These are phyloP conservation scores for Petrocephalus sullivani DNA, from an alignment of 2,797 vertebrate genomes.

Conservation along the genomic window DNA sequence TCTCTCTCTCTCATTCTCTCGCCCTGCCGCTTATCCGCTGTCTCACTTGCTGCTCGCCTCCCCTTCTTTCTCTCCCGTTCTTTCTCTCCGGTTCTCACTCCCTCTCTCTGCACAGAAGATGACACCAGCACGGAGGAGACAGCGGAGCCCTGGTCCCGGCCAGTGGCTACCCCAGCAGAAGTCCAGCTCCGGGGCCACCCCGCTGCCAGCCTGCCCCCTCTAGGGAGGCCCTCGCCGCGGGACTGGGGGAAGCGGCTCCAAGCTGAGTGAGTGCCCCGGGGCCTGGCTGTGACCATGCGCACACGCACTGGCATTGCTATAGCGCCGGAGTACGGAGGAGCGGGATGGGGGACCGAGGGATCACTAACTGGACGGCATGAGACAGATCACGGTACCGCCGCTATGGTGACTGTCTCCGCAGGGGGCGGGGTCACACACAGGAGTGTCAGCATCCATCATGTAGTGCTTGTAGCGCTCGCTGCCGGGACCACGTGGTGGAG, in stretches of 20 bases:
- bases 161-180: slow-evolving; percentile 77
- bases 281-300: slow-evolving; percentile 34
- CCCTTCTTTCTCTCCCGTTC: slow-evolving; percentile 67
- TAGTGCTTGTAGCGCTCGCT: neutral
- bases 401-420: neutral
- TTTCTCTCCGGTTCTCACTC: slow-evolving; percentile 68
- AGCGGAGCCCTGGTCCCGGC: slow-evolving; percentile 80
- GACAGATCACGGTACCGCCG: neutral
- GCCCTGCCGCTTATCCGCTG: slow-evolving; percentile 52
- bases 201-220: slow-evolving; percentile 88
- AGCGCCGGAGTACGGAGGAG: neutral
- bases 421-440: neutral
- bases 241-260: slow-evolving; percentile 77
- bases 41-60: slow-evolving; percentile 58
- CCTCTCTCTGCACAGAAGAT: slow-evolving; percentile 90
- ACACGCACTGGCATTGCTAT: slow-evolving; percentile 2
- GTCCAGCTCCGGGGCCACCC: slow-evolving; percentile 80
- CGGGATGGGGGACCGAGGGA: neutral
- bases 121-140: slow-evolving; percentile 98
- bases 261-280: slow-evolving; percentile 82
- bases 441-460: neutral
- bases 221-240: slow-evolving; percentile 96
- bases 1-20: slow-evolving; percentile 60
- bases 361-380: neutral
- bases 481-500: neutral